phyloP scores from a whole-genome alignment of 2,113 vertebrate genomes.

The Uria aalge region DNA sequence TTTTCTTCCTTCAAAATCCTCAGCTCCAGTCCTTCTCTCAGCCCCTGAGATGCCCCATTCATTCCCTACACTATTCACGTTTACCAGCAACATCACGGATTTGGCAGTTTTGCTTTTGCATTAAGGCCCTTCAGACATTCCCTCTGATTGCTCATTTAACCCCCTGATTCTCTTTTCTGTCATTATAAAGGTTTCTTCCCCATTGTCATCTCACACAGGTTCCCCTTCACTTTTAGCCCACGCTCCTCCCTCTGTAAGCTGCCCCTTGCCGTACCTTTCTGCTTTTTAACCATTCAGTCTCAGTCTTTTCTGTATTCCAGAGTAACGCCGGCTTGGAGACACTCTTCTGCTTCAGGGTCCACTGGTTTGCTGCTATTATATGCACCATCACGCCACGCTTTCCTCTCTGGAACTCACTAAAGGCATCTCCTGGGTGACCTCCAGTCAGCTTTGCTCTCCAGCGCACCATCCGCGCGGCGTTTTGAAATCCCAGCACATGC shows the following conservation, averaged over 20 bases:
- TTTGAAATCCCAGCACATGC: background rate
- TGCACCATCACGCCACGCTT: background rate
- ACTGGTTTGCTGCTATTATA: background rate
- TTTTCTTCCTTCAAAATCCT: background rate
- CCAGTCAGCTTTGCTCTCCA: background rate
- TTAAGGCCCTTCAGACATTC: background rate
- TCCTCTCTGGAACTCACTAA: conserved; percentile 30
- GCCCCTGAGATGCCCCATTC: background rate
- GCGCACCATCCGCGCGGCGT: background rate
- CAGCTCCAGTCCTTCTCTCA: background rate
- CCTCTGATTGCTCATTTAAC: background rate
- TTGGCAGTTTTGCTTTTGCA: background rate
- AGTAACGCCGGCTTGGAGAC: background rate
- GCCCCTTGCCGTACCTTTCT: background rate
- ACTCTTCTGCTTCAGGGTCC: background rate
- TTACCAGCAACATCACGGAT: background rate
- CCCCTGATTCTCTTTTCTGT: background rate
- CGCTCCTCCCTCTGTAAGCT: background rate
- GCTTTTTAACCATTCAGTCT: background rate
- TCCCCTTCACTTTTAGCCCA: background rate
- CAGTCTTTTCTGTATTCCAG: background rate
- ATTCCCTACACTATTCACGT: background rate
- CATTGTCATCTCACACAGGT: background rate
- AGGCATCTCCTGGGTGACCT: conserved; percentile 26
- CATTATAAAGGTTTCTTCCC: background rate